phyloP scores from a whole-genome alignment of 1,140 invertebrate genomes.

The Drosophila serrata region DNA sequence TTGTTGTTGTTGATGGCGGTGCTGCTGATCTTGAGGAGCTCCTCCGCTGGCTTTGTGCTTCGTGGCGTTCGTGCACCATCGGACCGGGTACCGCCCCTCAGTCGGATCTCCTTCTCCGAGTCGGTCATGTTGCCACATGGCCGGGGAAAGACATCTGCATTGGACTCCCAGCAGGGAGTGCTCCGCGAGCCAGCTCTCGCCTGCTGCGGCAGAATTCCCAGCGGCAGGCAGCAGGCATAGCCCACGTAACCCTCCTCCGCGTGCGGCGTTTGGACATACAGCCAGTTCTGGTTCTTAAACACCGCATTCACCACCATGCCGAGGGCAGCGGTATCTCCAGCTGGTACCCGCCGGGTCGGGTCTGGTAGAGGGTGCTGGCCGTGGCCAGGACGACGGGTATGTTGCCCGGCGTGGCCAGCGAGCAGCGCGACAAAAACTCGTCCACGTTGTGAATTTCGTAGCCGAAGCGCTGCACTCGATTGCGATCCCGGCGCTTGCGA shows the following conservation, averaged over 20 bases:
- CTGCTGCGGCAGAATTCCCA: constrained; percentile 88
- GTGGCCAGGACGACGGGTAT: constrained; percentile 92
- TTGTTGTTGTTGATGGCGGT: constrained; percentile 60
- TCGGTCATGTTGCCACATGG: constrained; percentile 91
- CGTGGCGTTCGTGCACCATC: constrained; percentile 86
- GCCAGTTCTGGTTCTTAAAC: constrained; percentile 93
- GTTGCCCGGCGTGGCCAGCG: constrained; percentile 88
- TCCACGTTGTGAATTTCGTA: constrained; percentile 92
- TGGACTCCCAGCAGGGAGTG: constrained; percentile 91
- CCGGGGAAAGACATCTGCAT: constrained; percentile 91
- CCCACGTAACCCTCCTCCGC: constrained; percentile 92
- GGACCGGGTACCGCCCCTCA: constrained; percentile 87
- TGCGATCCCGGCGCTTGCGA: constrained; percentile 86
- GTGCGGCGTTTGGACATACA: constrained; percentile 93
- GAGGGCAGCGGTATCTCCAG: constrained; percentile 90
- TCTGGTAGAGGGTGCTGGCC: constrained; percentile 91
- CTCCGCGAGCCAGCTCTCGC: constrained; percentile 70
- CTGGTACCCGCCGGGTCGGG: constrained; percentile 89
- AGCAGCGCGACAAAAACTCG: constrained; percentile 89
- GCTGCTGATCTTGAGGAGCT: constrained; percentile 85
- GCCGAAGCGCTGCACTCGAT: constrained; percentile 88
- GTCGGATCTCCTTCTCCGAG: constrained; percentile 88
- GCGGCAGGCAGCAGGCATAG: constrained; percentile 90
- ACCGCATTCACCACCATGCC: constrained; percentile 94
- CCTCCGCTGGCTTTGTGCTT: constrained; percentile 81